Base-by-base conservation (phyloP, 2,888 invertebrate species). In the Hydrotaea cyrtoneurina region DNA sequence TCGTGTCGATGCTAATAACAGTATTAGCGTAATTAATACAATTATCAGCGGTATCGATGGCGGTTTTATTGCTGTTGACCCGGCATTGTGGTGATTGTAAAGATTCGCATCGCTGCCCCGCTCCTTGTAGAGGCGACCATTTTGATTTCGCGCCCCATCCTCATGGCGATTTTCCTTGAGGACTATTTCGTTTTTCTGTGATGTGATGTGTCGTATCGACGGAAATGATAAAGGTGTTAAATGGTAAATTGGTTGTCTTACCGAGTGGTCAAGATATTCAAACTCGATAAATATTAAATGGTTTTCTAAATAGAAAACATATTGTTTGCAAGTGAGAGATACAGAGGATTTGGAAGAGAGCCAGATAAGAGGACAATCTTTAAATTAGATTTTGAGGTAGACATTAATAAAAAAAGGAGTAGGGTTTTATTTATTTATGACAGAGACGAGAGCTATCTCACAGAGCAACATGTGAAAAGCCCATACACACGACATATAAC, bases 141-240 rank as follows among this genome's bases (percentile, higher is more conserved):
- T 92, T 87, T 91, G 92, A 89, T 92, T 92, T 81, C 91, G 90
- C 66, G 90, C 88, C 73, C 91, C 90, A 79, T 92, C 92, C 85
- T 92, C 92, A 82, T 91, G 90, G n/a, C 92, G 91, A 87, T 90
- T 91, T 77, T 92, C 92, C 78, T 91, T 92, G 11, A 89, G 88
- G 43, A 90, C 89, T 78, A 91, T 88, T 83, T 92, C 92, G 82
- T 90, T 90, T 86, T 91, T 91, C 91, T 92, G 85, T 31, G 66
- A 79, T 4, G 7, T 7, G 21, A 43, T 8, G 11, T 39, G 39
- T 39, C 7, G 39, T 39, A 8, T 39, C 1, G 8, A 10, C 1
- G 13, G 43, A 19, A 74, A 64, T 0, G 64, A 15, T 10, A 19
- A 62, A 46, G 50, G 0, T 8, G 15, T 39, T 53, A 55, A 36